A percentile compares a stretch with the other conserved stretches of the same genome.
These are phyloP conservation scores for Xestia rhomboidea DNA, from an alignment of 2,888 invertebrate genomes.

Conservation along the genomic window DNA sequence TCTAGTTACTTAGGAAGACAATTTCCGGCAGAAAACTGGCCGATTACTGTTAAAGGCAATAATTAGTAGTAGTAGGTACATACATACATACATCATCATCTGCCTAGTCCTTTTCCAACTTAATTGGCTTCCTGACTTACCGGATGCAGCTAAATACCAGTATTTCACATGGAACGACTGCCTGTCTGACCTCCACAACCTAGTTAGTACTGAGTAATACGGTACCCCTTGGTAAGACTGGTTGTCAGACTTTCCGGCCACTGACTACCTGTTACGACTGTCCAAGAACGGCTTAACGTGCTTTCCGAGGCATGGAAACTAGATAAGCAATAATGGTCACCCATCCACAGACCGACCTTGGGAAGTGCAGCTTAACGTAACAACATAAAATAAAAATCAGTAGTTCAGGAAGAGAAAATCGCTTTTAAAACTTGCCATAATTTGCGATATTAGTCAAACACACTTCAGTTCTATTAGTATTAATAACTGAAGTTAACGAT, in stretches of 20 bases:
- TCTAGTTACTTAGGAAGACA: not conserved
- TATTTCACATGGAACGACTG: not conserved
- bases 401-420: no score
- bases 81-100: not conserved
- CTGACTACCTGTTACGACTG: no score
- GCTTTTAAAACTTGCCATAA: no score
- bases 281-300: no score
- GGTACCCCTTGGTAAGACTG: not conserved
- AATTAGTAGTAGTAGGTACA: not conserved
- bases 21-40: slow-evolving; percentile 18
- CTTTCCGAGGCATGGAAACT: no score
- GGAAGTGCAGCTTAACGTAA: no score
- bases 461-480: no score
- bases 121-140: not conserved
- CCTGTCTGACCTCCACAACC: not conserved
- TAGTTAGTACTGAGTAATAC: not conserved
- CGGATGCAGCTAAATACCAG: not conserved
- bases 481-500: no score
- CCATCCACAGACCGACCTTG: no score
- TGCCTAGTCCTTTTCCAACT: not conserved
- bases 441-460: no score
- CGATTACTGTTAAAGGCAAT: not conserved
- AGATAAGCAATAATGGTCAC: no score
- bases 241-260: not conserved
- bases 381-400: no score